phyloP scores from a whole-genome alignment of 2,888 invertebrate species.

The Sinelater perroti region DNA sequence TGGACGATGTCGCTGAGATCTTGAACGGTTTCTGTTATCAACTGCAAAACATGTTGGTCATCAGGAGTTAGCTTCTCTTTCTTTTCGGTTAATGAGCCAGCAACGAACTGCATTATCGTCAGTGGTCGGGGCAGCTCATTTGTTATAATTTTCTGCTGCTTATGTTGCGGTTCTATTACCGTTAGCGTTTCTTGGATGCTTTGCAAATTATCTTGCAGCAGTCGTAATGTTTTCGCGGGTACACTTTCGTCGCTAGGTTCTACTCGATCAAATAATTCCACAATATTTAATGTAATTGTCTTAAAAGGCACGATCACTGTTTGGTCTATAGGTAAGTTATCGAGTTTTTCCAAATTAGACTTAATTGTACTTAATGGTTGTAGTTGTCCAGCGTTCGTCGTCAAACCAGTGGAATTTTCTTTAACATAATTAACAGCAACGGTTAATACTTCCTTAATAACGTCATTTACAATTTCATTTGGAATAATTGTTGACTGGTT shows the following conservation, averaged over 20 bases:
- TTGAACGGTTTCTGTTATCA: constrained; percentile 50
- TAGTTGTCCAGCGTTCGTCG: not conserved
- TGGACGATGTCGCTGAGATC: constrained; percentile 49
- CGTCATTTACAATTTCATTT: not conserved
- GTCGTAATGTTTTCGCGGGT: constrained; percentile 49
- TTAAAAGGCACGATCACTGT: not conserved
- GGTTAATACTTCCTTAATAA: not conserved
- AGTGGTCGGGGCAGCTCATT: constrained; percentile 55
- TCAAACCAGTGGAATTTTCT: not conserved
- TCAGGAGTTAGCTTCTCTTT: constrained; percentile 48
- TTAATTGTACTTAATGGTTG: not conserved
- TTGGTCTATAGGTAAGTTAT: not conserved
- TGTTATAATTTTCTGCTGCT: constrained; percentile 48
- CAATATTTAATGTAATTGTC: constrained; percentile 2
- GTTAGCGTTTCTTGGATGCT: constrained; percentile 52
- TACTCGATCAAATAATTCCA: constrained; percentile 1
- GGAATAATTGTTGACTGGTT: not conserved
- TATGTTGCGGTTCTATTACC: constrained; percentile 46
- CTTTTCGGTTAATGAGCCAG: constrained; percentile 53
- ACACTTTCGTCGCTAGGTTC: constrained; percentile 53
- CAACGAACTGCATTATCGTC: constrained; percentile 42
- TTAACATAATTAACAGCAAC: not conserved
- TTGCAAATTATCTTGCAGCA: constrained; percentile 51
- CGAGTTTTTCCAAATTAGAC: not conserved
- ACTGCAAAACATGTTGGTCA: constrained; percentile 53